Evolutionary conservation across 2,888 invertebrate species (phyloP), one percentile per base, ranked within the genome.

Genomic region (Chouioia cunea): DNA sequence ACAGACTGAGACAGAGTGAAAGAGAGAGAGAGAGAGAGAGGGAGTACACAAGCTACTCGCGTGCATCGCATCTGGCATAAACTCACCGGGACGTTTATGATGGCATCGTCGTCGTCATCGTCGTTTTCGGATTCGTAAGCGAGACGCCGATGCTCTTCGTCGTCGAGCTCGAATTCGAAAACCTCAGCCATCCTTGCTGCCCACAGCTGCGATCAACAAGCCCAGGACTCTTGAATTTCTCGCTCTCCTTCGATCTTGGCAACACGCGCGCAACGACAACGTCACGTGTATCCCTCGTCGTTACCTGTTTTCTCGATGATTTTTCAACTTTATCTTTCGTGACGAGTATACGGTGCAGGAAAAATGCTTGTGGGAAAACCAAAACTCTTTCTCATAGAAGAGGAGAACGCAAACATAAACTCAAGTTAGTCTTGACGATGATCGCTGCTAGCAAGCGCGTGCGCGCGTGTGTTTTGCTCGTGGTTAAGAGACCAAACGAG

Each of bases 31-130:
- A 15, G 15, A 22, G 18, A 58, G n/a, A 15, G 15, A 22, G 1
- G 10, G 22, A 15, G 22, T 22, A 12, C 1, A 22, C 1, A 14
- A n/a, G 3, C 36, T 36, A 27, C 36, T 36, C 12, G 36, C 36
- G 36, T 12, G 27, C 57, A n/a, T 43, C 36, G 27, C 57, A n/a
- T 43, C 16, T 23, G 16, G n/a, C n/a, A 36, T 15, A n/a, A 48
- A 62, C 87, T 89, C 90, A 96, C 96, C 91, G n/a, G n/a, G n/a
- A 94, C 93, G 88, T 94, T 93, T 83, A 94, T 94, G 85, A 96
- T 93, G 85, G 92, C 92, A 88, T 97, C 97, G 85, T 97, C 96
- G 79, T 95, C n/a, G n/a, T n/a, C n/a, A n/a, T n/a, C n/a, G n/a
- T n/a, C n/a, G n/a, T n/a, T n/a, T n/a, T n/a, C 93, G 81, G 93